Evolutionary conservation across 2,888 invertebrate species (phyloP).

Genomic region (Sphaeridia pumilis): DNA sequence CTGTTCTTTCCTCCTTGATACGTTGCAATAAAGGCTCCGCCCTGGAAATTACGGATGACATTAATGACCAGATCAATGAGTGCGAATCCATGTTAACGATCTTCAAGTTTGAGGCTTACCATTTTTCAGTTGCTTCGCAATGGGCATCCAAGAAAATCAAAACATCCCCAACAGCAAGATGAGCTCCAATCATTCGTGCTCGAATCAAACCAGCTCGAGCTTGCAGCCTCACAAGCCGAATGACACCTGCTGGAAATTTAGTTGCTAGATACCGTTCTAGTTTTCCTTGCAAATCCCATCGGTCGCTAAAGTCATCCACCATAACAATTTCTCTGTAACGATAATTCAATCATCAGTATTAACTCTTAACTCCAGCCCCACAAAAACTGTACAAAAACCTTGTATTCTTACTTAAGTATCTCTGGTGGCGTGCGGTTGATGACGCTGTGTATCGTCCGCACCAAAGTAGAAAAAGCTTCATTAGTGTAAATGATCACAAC

Average conservation of each 20-base stretch:
- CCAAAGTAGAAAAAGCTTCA: slow-evolving; percentile 73
- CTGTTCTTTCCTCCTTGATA: slow-evolving; percentile 63
- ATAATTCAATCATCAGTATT: too few relatives aligned
- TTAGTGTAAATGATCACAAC: slow-evolving; percentile 81
- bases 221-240: slow-evolving; percentile 58
- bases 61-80: background rate
- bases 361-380: too few relatives aligned
- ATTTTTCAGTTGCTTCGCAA: slow-evolving; percentile 68
- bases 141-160: slow-evolving; percentile 83
- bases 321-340: slow-evolving; percentile 62
- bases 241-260: slow-evolving; percentile 51
- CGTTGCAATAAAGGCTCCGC: slow-evolving; percentile 77
- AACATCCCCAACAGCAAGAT: slow-evolving; percentile 64
- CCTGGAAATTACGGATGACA: slow-evolving; percentile 40
- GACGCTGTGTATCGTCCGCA: slow-evolving; percentile 82
- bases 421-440: slow-evolving; percentile 57
- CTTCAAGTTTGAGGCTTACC: too few relatives aligned
- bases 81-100: too few relatives aligned
- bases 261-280: slow-evolving; percentile 68
- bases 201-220: slow-evolving; percentile 17
- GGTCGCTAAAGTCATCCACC: slow-evolving; percentile 83
- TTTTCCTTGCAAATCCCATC: slow-evolving; percentile 52
- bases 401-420: slow-evolving; percentile 50
- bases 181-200: slow-evolving; percentile 78
- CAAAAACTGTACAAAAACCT: too few relatives aligned